Percentiles rank a stretch among this genome's conserved stretches.
Conservation (phyloP, 1,140 invertebrate genomes). For the Battus philenor region DNA sequence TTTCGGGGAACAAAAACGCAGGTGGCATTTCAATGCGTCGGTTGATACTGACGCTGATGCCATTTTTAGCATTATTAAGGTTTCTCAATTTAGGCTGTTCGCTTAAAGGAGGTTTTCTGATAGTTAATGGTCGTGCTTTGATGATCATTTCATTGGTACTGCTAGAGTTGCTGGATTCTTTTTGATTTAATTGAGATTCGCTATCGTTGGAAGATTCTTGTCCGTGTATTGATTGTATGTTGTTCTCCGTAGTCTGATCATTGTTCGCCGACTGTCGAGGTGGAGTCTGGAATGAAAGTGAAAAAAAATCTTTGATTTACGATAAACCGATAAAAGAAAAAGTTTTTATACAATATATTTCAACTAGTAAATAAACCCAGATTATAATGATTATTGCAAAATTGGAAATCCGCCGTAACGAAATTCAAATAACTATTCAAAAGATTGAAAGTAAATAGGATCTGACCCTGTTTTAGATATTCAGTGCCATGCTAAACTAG, state of each 20-base stretch:
- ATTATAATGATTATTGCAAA: too few relatives aligned
- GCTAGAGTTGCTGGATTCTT: slow-evolving; percentile 56
- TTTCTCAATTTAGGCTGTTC: slow-evolving; percentile 86
- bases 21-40: slow-evolving; percentile 89
- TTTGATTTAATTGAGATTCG: slow-evolving; percentile 45
- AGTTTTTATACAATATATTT: too few relatives aligned
- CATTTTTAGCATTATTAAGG: slow-evolving; percentile 71
- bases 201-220: slow-evolving; percentile 51
- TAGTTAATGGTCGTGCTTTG: slow-evolving; percentile 86
- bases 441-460: too few relatives aligned
- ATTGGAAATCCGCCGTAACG: too few relatives aligned
- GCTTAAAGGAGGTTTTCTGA: slow-evolving; percentile 85
- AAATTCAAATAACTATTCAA: too few relatives aligned
- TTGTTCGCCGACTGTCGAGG: slow-evolving; percentile 62
- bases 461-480: too few relatives aligned
- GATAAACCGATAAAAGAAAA: too few relatives aligned
- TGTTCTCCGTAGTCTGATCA: slow-evolving; percentile 49
- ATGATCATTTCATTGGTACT: slow-evolving; percentile 79
- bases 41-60: slow-evolving; percentile 82
- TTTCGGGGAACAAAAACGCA: slow-evolving; percentile 87
- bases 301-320: neutral
- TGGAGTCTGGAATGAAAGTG: slow-evolving; percentile 52
- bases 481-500: too few relatives aligned
- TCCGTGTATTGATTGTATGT: slow-evolving; percentile 40
- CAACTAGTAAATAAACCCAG: too few relatives aligned